Base-by-base conservation (phyloP, 2,888 invertebrate genomes). In the Eupithecia dodoneata region DNA sequence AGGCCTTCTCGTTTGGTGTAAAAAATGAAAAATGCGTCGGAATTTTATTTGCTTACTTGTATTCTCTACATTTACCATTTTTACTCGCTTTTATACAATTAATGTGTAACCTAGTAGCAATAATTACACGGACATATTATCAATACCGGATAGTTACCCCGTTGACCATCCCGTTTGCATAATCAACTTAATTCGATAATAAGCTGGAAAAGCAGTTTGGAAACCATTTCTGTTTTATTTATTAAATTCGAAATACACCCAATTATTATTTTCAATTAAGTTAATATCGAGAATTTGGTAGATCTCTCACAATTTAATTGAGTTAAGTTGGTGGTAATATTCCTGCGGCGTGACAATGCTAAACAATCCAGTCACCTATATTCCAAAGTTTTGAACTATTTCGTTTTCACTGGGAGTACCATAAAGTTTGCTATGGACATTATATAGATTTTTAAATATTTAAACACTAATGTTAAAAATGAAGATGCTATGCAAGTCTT, bases 111-210 rank as follows among this genome's bases (percentile, higher is more conserved):
- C 2, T 63, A n/a, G 18, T 10, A 59, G 63, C n/a, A 10, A 63
- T 30, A 63, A 63, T 12, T 63, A 30, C 12, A 10, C 30, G 4
- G 30, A 63, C 10, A 30, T 30, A 63, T 30, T 63, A 30, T 18
- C 18, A 30, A 30, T 59, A 10, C 10, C 3, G 9, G 18, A 30
- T 63, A 63, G 30, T 30, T 59, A 9, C 10, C 59, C 59, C 59
- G n/a, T 18, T 9, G 59, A 18, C 30, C 63, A 30, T 4, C 4
- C 30, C 30, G 30, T 63, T 63, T 30, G 59, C 47, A 72, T 74
- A 77, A 77, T 77, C 59, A 77, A 74, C 49, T 77, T 77, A 59
- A 74, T 71, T 65, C 42, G 63, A 70, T 73, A 73, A 76, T 73
- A 30, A 70, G 66, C 55, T 15, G 66, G 71, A 70, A 30, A 74